phyloP scores from a whole-genome alignment of 2,888 invertebrate species.

The Syritta pipiens region DNA sequence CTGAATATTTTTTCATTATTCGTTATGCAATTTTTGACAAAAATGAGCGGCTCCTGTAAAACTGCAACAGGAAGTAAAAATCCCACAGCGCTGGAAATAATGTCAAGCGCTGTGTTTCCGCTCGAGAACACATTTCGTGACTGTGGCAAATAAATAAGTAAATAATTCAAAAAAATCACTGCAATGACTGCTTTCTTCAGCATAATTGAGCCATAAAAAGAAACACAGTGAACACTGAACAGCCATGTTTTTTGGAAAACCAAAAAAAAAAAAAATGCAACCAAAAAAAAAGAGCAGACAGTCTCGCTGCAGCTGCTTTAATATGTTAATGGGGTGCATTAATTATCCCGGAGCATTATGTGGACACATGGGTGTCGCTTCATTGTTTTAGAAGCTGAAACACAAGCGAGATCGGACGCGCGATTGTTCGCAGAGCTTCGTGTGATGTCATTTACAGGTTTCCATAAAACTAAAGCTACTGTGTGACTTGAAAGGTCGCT shows the following conservation, averaged over 20 bases:
- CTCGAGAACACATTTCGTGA: constrained; percentile 61
- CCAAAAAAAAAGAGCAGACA: neutral
- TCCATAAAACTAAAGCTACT: constrained; percentile 12
- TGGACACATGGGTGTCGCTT: constrained; percentile 18
- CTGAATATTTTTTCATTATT: no score
- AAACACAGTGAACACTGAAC: no score
- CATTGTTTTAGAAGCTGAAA: constrained; percentile 17
- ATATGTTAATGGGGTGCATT: constrained; percentile 39
- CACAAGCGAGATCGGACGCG: neutral
- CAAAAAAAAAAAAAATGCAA: constrained; percentile 14
- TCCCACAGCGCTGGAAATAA: no score
- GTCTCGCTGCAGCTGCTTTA: no score
- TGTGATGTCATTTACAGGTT: constrained; percentile 40
- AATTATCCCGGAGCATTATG: constrained; percentile 17
- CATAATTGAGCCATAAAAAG: constrained; percentile 47
- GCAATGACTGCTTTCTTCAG: constrained; percentile 46
- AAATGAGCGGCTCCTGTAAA: no score
- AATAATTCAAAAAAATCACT: constrained; percentile 50
- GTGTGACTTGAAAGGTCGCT: neutral
- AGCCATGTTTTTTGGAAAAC: no score
- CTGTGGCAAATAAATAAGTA: constrained; percentile 13
- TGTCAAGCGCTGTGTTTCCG: constrained; percentile 54
- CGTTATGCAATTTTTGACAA: no score
- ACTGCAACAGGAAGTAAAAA: no score
- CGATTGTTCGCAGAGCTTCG: constrained; percentile 28